phyloP scores from a whole-genome alignment of 2,113 vertebrate species.

The Pachypanchax playfairii region DNA sequence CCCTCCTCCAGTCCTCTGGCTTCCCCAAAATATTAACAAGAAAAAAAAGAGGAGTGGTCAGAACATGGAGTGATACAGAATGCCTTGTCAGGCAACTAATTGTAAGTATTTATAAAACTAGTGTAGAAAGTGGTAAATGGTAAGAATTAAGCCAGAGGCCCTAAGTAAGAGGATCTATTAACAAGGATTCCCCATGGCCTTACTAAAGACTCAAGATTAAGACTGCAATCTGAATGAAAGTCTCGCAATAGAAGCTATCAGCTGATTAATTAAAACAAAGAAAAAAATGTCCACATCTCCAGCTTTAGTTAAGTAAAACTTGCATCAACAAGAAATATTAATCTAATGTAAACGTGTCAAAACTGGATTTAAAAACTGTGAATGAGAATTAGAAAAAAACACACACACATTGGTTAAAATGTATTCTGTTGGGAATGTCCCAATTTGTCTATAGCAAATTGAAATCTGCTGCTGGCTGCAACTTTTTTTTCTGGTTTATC shows the following conservation, averaged over 20 bases:
- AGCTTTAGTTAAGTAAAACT: constrained; percentile 28
- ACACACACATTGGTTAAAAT: not conserved
- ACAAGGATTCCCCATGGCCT: constrained; percentile 77
- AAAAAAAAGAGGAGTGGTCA: constrained; percentile 57
- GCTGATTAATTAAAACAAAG: constrained; percentile 37
- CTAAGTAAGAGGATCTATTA: constrained; percentile 71
- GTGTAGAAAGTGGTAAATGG: constrained; percentile 75
- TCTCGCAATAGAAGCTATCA: constrained; percentile 39
- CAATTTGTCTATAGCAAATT: not conserved
- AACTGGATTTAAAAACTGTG: not conserved
- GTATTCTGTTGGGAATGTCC: not conserved
- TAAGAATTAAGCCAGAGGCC: constrained; percentile 79
- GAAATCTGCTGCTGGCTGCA: not conserved
- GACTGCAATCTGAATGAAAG: constrained; percentile 55
- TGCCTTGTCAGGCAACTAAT: constrained; percentile 74
- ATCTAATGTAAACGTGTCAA: constrained; percentile 17
- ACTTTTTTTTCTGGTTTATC: not conserved
- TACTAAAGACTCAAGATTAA: constrained; percentile 72
- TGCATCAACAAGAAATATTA: constrained; percentile 12
- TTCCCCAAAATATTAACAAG: constrained; percentile 30
- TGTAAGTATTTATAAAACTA: constrained; percentile 79
- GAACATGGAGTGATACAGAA: constrained; percentile 58
- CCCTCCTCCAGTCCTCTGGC: not conserved
- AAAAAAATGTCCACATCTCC: constrained; percentile 12
- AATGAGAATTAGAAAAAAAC: not conserved